Evolutionary conservation across 2,888 invertebrate genomes (phyloP).

Genomic region (Leptopilina drosophilae): DNA sequence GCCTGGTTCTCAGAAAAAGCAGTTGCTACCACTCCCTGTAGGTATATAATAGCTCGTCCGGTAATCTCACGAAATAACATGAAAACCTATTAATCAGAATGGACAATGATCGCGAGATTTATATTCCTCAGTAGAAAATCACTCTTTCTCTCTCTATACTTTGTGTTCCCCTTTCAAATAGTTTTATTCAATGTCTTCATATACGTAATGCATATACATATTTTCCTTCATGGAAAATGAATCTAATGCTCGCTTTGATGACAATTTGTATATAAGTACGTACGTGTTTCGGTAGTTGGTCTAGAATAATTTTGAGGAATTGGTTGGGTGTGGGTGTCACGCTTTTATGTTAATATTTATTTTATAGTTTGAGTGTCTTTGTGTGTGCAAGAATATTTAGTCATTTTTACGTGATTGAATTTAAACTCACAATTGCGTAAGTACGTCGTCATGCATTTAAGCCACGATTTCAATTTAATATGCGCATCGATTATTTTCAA

Average conservation of each 20-base stretch:
- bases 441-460: slow-evolving; percentile 9
- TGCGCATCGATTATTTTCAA: slow-evolving; percentile 29
- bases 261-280: neutral
- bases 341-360: slow-evolving; percentile 7
- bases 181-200: neutral
- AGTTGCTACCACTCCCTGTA: slow-evolving; percentile 30
- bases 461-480: slow-evolving; percentile 22
- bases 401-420: slow-evolving; percentile 32
- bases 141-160: neutral
- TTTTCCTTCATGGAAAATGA: neutral
- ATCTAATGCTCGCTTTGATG: neutral
- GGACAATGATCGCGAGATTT: slow-evolving; percentile 31
- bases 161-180: slow-evolving; percentile 13
- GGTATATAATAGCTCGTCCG: slow-evolving; percentile 13
- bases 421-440: slow-evolving; percentile 9
- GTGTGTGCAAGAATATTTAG: slow-evolving; percentile 2
- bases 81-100: slow-evolving; percentile 29
- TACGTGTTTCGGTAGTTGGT: neutral
- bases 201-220: slow-evolving; percentile 17
- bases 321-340: slow-evolving; percentile 22
- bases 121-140: slow-evolving; percentile 29
- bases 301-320: slow-evolving; percentile 7
- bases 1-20: neutral
- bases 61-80: slow-evolving; percentile 34
- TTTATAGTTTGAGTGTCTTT: neutral